Evolutionary conservation across 2,113 vertebrate species (phyloP).

Genomic region (Chionomys nivalis): DNA sequence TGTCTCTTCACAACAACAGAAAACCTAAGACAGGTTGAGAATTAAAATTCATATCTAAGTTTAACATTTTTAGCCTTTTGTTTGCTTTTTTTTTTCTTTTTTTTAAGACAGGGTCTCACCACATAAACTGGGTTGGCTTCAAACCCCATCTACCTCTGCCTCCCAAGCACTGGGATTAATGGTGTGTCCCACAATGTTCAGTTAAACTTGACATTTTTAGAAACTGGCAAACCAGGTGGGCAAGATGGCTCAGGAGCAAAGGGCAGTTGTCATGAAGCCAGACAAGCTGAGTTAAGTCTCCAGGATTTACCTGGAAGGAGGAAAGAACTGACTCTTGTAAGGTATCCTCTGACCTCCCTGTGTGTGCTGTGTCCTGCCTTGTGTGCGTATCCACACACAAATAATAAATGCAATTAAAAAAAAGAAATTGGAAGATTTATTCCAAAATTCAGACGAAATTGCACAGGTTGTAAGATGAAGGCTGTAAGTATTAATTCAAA

Average conservation of each 20-base stretch:
- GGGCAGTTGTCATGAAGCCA: not conserved
- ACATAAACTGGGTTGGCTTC: not conserved
- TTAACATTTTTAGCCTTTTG: too few relatives aligned
- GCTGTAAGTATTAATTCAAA: slow-evolving; percentile 18
- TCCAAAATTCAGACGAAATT: slow-evolving; percentile 51
- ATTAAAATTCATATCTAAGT: too few relatives aligned
- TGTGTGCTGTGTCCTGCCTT: not conserved
- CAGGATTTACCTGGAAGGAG: not conserved
- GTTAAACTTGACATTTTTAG: not conserved
- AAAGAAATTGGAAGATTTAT: not conserved
- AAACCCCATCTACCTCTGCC: not conserved
- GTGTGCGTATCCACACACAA: not conserved
- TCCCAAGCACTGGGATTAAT: not conserved
- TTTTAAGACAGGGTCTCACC: not conserved
- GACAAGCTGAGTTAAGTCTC: not conserved
- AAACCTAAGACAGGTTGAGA: too few relatives aligned
- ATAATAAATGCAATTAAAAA: not conserved
- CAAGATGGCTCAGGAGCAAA: not conserved
- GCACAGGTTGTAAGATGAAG: not conserved
- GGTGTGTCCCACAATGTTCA: not conserved
- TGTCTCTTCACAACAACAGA: too few relatives aligned
- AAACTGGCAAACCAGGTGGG: not conserved
- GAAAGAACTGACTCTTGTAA: not conserved
- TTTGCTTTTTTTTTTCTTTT: not conserved
- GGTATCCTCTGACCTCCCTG: not conserved